phyloP scores from a whole-genome alignment of 1,140 invertebrate genomes.

The Pseudoatta argentina region DNA sequence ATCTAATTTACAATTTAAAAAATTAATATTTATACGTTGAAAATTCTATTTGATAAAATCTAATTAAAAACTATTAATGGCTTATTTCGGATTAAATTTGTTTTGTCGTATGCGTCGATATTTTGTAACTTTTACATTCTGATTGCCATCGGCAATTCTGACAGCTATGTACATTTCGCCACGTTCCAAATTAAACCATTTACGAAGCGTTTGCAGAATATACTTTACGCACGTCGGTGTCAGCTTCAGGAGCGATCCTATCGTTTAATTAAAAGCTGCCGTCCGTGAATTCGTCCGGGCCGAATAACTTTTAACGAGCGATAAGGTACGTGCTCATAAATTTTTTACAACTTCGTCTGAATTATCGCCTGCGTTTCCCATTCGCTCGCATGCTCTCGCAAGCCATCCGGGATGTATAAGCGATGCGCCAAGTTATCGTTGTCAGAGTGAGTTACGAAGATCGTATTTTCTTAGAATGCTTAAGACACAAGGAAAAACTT shows the following conservation, averaged over 20 bases:
- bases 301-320: constrained; percentile 56
- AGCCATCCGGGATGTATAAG: neutral
- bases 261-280: constrained; percentile 61
- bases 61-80: neutral
- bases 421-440: constrained; percentile 33
- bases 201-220: constrained; percentile 25
- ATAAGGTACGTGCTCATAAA: constrained; percentile 54
- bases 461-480: constrained; percentile 34
- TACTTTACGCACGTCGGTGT: constrained; percentile 31
- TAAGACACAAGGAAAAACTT: constrained; percentile 41
- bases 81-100: neutral
- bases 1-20: neutral
- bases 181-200: constrained; percentile 44
- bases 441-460: constrained; percentile 55
- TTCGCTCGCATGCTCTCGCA: neutral
- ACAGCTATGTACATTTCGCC: neutral
- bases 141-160: constrained; percentile 9
- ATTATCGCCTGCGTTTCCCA: constrained; percentile 31
- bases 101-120: neutral
- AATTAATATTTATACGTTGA: neutral
- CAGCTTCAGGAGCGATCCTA: constrained; percentile 33
- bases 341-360: constrained; percentile 57
- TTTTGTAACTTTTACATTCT: neutral
- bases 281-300: constrained; percentile 27
- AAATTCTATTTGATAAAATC: neutral